phyloP scores from a whole-genome alignment of 2,797 vertebrate genomes.

The Muscicapa striata region DNA sequence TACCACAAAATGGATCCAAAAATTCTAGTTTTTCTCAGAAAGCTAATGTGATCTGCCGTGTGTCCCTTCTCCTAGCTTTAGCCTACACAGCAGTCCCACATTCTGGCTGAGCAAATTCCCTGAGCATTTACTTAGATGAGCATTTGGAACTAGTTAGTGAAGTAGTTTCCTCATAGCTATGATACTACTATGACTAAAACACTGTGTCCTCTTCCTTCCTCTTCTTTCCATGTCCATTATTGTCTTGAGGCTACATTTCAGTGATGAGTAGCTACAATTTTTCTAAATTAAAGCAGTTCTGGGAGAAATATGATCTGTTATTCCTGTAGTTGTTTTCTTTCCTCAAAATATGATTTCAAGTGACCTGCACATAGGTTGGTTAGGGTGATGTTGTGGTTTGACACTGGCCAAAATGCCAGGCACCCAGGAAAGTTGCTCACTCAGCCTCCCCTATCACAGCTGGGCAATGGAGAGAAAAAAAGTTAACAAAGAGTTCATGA shows the following conservation, averaged over 20 bases:
- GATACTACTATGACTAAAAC: neutral
- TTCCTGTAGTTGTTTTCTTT: neutral
- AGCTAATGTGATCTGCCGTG: neutral
- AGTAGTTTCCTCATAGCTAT: neutral
- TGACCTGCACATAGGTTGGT: constrained; percentile 11
- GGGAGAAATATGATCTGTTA: neutral
- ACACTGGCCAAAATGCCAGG: neutral
- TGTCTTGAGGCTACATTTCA: neutral
- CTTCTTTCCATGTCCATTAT: neutral
- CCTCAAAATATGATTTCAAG: neutral
- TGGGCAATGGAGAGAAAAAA: neutral
- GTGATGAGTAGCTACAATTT: neutral
- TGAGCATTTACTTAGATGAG: neutral
- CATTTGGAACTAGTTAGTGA: neutral
- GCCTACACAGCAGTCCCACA: neutral
- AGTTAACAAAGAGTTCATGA: neutral
- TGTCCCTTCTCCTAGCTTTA: neutral
- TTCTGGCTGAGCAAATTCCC: neutral
- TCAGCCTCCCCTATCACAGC: neutral
- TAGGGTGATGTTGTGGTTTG: neutral
- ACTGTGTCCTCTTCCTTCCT: neutral
- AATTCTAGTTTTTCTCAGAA: neutral
- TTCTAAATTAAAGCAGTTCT: neutral
- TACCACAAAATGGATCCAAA: neutral
- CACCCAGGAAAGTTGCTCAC: neutral